These are phyloP conservation scores for Drepana arcuata DNA, from an alignment of 1,140 invertebrate species.

Conservation along the genomic window DNA sequence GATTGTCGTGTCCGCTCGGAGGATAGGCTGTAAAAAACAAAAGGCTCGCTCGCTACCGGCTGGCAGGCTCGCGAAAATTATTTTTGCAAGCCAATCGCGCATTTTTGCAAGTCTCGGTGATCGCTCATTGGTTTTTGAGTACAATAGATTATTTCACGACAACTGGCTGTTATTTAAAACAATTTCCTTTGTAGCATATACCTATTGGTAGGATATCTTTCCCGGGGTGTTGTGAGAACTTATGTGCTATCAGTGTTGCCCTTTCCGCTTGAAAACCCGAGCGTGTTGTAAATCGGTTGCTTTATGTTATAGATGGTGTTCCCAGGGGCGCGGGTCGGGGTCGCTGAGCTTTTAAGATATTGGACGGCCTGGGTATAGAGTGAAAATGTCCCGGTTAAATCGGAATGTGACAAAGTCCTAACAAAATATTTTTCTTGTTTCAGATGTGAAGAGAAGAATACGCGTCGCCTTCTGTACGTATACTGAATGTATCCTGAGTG, in stretches of 20 bases:
- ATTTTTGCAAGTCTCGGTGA: conserved; percentile 26
- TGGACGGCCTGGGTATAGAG: conserved; percentile 28
- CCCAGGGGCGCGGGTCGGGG: conserved; percentile 33
- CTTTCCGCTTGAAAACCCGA: conserved; percentile 45
- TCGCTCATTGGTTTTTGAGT: conserved; percentile 10
- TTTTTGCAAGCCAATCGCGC: conserved; percentile 67
- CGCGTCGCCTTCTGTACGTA: conserved; percentile 96
- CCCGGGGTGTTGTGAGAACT: conserved; percentile 18
- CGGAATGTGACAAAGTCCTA: conserved; percentile 4
- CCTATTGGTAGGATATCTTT: too few species aligned
- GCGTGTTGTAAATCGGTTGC: conserved; percentile 62
- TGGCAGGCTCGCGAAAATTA: conserved; percentile 49
- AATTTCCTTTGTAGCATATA: too few species aligned
- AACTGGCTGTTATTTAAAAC: conserved; percentile 18
- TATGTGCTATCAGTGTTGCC: conserved; percentile 47
- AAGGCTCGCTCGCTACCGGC: conserved; percentile 43
- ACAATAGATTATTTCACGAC: conserved; percentile 50
- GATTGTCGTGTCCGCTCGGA: conserved; percentile 32
- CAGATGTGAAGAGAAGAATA: conserved; percentile 60
- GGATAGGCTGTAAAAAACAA: conserved; percentile 39
- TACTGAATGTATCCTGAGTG: conserved; percentile 99
- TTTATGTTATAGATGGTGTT: conserved; percentile 68
- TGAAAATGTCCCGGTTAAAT: conserved; percentile 23
- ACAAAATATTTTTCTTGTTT: conserved; percentile 8
- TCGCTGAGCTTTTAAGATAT: conserved; percentile 55